These are phyloP conservation scores for Strigops habroptila DNA, from an alignment of 2,113 vertebrate genomes.

Conservation along the genomic window DNA sequence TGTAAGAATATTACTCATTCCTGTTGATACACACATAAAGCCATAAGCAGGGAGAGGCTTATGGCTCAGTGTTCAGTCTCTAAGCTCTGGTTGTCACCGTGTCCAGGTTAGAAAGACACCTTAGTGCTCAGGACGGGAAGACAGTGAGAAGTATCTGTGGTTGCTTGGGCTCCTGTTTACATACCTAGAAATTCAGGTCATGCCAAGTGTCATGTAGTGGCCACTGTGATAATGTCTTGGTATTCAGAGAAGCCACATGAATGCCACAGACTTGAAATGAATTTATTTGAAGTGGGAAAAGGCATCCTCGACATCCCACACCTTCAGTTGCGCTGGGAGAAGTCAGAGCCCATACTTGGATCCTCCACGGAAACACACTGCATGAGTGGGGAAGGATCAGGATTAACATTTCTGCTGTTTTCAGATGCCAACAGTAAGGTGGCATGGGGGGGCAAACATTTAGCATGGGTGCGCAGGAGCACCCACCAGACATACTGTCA, in stretches of 20 bases:
- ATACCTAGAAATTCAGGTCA: background rate
- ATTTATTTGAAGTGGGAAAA: background rate
- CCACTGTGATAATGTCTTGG: background rate
- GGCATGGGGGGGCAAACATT: background rate
- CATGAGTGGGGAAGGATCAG: background rate
- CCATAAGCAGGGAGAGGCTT: background rate
- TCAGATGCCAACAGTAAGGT: background rate
- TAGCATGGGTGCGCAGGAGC: background rate
- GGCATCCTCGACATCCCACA: background rate
- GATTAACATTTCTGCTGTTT: background rate
- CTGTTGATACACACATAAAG: background rate
- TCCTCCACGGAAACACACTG: background rate
- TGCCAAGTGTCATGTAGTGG: background rate
- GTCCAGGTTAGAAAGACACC: background rate
- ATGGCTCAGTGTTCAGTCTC: accelerated
- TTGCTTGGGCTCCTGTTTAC: background rate
- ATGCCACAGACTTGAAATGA: background rate
- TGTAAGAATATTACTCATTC: background rate
- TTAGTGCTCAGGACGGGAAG: background rate
- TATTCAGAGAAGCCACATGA: background rate
- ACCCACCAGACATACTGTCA: background rate
- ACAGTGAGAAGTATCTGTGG: background rate
- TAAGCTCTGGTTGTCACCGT: background rate
- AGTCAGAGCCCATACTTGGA: background rate
- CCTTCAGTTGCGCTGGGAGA: background rate